Evolutionary conservation across 23 tunicate species (phyloP), one percentile per base, ranked within the genome.

Genomic region (Ascidia mentula): DNA sequence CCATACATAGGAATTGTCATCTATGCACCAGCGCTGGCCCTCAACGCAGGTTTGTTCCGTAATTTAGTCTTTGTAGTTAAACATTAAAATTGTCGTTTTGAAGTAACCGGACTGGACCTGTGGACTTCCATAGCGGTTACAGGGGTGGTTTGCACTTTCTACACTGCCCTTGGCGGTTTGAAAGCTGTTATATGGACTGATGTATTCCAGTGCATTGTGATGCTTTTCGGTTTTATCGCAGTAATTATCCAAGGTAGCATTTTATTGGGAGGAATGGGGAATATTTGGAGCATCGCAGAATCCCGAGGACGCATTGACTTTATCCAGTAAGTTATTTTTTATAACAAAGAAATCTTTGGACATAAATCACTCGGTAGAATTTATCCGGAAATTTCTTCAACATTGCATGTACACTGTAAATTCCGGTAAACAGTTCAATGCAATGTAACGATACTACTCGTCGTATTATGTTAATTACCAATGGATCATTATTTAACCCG

Each of bases 131-230:
- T 85, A 18, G 73, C 77, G 34, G 79, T 77, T 6, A 90, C 96
- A 24, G 96, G 81, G 18, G 81, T 85, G 9, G 96, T 90, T 6
- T 90, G 96, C 76, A 90, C 82, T 4, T 84, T 90, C 75, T 90
- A 90, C 40, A 90, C 96, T 3, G 72, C 96, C 3, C 86, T 90
- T 89, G 98, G 98, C 12, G 98, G 98, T 1, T 32, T 93, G 32
- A 88, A 93, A 83, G 98, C 98, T 4, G 98, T 93, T 6, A 80
- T 93, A 46, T 93, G 98, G 98, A 93, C 98, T 8, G 98, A 93
- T 40, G 96, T 90, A 8, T 85, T 90, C 34, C 96, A 90, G 72
- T 92, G 84, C 37, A 4, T 69, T 35, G 90, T 93, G 31, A 79
- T 93, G 86, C 9, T 80, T 37, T 61, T 85, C 7, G 98, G 98